A percentile compares a stretch with the other conserved stretches of the same genome.
Conservation (phyloP, 2,113 vertebrate species). For the Rhinoptilus africanus region DNA sequence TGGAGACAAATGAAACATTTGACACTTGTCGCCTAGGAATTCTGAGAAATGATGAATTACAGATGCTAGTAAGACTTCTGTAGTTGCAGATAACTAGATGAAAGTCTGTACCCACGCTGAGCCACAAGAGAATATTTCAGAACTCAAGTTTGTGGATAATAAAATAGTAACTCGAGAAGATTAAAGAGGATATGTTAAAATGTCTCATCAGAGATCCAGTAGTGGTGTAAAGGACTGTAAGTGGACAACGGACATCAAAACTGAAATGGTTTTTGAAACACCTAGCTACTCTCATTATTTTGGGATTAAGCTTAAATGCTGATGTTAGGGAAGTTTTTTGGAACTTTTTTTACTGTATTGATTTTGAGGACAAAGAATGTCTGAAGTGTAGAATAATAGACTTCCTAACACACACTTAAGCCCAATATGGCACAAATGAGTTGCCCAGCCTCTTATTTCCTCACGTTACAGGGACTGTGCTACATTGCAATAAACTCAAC, state of each 20-base stretch:
- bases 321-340: background rate
- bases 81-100: background rate
- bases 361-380: background rate
- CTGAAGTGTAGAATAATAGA: background rate
- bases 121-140: background rate
- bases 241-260: background rate
- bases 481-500: background rate
- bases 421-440: background rate
- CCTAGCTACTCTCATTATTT: background rate
- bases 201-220: background rate
- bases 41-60: background rate
- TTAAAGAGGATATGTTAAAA: background rate
- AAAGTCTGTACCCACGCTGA: background rate
- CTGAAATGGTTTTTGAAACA: background rate
- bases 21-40: background rate
- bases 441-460: background rate
- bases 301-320: background rate
- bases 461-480: background rate
- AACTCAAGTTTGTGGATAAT: background rate
- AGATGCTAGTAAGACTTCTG: background rate
- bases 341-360: background rate
- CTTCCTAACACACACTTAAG: background rate
- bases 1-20: background rate
- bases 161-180: background rate
- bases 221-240: background rate